Evolutionary conservation across 2,888 invertebrate species (phyloP).

Genomic region (Drosophila formosana): DNA sequence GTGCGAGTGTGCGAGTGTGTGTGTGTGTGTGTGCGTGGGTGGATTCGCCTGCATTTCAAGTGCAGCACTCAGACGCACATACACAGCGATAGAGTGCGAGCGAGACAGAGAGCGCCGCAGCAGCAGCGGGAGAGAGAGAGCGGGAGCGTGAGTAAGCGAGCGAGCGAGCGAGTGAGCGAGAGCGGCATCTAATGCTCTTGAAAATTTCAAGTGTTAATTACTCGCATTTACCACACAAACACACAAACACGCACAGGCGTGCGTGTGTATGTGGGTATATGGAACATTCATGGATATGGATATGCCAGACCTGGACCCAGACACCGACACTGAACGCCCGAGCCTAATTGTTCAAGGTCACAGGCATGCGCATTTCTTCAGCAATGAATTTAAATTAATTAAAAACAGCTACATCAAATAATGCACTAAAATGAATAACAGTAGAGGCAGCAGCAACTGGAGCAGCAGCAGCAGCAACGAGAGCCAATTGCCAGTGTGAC

Average conservation of each 20-base stretch:
- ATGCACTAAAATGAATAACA: constrained; percentile 47
- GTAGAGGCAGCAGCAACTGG: constrained; percentile 5
- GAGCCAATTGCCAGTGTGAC: constrained; percentile 28
- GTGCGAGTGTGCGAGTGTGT: constrained; percentile 18
- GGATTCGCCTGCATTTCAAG: constrained; percentile 53
- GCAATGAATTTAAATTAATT: constrained; percentile 77
- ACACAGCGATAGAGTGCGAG: constrained; percentile 8
- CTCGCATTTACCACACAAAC: constrained; percentile 61
- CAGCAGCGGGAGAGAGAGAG: constrained; percentile 10
- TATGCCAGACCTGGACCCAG: constrained; percentile 62
- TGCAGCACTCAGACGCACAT: constrained; percentile 60
- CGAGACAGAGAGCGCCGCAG: constrained; percentile 14
- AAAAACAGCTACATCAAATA: constrained; percentile 62
- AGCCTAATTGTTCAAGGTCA: constrained; percentile 79
- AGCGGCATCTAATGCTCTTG: constrained; percentile 74
- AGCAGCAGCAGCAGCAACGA: constrained; percentile 14
- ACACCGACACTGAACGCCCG: constrained; percentile 58
- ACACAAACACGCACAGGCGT: constrained; percentile 29
- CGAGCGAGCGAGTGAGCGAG: constrained; percentile 25
- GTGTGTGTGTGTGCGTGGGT: constrained; percentile 26
- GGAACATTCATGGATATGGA: constrained; percentile 63
- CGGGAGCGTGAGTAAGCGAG: background rate
- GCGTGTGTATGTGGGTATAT: constrained; percentile 63
- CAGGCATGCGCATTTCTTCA: constrained; percentile 78
- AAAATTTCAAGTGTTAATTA: constrained; percentile 80